Percentiles rank a stretch among this genome's conserved stretches.
These are phyloP conservation scores for Littorina saxatilis DNA, from an alignment of 1,140 invertebrate species.

Conservation along the genomic window DNA sequence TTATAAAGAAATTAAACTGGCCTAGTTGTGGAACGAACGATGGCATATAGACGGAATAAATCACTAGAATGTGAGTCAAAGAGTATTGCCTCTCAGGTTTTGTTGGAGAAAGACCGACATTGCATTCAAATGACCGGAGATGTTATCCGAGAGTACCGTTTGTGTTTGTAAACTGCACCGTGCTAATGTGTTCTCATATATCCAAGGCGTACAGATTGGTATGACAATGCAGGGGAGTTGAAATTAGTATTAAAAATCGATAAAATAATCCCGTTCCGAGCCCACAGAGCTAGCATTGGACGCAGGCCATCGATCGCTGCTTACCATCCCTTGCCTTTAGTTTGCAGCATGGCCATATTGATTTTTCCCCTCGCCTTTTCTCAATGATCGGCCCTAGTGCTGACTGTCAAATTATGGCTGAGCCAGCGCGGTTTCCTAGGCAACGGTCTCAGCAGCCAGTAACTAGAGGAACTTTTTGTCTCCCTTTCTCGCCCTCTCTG, in stretches of 20 bases:
- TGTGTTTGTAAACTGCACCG: neutral
- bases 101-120: too few species aligned
- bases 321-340: slow-evolving; percentile 35
- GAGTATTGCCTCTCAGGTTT: too few species aligned
- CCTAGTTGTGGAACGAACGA: too few species aligned
- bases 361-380: slow-evolving; percentile 34
- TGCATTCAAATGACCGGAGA: neutral
- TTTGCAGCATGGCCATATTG: slow-evolving; percentile 38
- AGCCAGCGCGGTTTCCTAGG: slow-evolving; percentile 32
- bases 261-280: slow-evolving; percentile 34
- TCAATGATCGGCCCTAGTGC: slow-evolving; percentile 39
- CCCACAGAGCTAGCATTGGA: slow-evolving; percentile 30
- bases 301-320: slow-evolving; percentile 35
- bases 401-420: slow-evolving; percentile 43
- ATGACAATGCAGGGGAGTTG: slow-evolving; percentile 25
- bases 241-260: slow-evolving; percentile 40
- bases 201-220: neutral
- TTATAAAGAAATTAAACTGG: too few species aligned
- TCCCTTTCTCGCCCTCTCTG: slow-evolving; percentile 24
- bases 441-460: slow-evolving; percentile 38
- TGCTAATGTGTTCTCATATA: neutral
- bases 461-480: slow-evolving; percentile 38
- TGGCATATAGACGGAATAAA: too few species aligned
- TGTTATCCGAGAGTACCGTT: neutral
- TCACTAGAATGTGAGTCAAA: too few species aligned